phyloP scores from a whole-genome alignment of 2,797 vertebrate genomes.

The Mormyrops attenuatus region DNA sequence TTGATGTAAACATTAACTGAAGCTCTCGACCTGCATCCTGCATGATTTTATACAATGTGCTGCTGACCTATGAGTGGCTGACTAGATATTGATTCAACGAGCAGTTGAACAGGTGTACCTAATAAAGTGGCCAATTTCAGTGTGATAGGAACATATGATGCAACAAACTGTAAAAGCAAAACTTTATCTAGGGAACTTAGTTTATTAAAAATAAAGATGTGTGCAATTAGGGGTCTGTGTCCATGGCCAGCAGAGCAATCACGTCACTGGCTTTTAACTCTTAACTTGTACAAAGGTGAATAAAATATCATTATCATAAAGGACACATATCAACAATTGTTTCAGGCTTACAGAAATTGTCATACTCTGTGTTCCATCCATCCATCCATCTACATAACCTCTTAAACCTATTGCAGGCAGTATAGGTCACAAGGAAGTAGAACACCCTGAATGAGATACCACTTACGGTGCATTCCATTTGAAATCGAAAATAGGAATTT shows the following conservation, averaged over 20 bases:
- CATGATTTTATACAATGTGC: background rate
- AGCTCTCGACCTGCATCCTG: background rate
- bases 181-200: background rate
- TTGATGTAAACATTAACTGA: background rate
- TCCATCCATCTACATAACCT: background rate
- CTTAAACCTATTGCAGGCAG: background rate
- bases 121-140: background rate
- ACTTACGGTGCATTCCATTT: background rate
- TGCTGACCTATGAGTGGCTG: background rate
- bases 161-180: background rate
- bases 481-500: background rate
- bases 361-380: background rate
- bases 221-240: background rate
- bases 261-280: background rate
- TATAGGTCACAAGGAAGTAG: background rate
- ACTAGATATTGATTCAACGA: background rate
- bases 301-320: background rate
- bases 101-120: background rate
- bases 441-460: background rate
- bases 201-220: background rate
- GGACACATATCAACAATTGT: background rate
- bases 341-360: background rate
- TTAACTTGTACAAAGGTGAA: background rate
- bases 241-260: background rate
- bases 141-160: background rate